These are phyloP conservation scores for Verasper variegatus DNA, from an alignment of 2,113 vertebrate genomes.

Conservation along the genomic window DNA sequence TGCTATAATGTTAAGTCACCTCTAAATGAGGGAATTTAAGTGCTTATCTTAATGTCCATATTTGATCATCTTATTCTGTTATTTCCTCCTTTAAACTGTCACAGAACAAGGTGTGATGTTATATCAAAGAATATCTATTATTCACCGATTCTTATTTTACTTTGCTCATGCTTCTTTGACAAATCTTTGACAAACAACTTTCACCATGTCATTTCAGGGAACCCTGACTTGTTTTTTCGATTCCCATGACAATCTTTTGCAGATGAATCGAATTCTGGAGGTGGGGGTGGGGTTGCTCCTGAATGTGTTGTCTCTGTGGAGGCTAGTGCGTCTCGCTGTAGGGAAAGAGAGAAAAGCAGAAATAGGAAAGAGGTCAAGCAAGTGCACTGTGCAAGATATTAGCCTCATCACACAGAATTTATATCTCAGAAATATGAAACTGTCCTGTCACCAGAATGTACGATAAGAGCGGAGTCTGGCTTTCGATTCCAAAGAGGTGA, in stretches of 20 bases:
- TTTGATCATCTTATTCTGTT: conserved; percentile 44
- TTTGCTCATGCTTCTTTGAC: conserved; percentile 65
- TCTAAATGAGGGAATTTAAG: conserved; percentile 65
- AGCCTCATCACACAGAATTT: conserved; percentile 39
- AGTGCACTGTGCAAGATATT: conserved; percentile 59
- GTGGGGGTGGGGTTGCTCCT: conserved; percentile 35
- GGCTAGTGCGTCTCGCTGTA: conserved; percentile 58
- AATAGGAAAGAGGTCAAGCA: conserved; percentile 62
- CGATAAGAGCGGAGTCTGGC: conserved; percentile 20
- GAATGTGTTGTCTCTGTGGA: background rate
- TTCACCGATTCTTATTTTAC: conserved; percentile 61
- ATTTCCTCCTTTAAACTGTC: conserved; percentile 50
- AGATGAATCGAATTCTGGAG: conserved; percentile 38
- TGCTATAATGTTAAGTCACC: conserved; percentile 73
- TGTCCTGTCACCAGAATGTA: conserved; percentile 3
- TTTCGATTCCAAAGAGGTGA: conserved; percentile 35
- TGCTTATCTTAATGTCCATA: conserved; percentile 69
- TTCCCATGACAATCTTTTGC: conserved; percentile 65
- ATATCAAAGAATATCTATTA: conserved; percentile 52
- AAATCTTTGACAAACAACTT: conserved; percentile 33
- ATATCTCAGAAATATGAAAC: conserved; percentile 43
- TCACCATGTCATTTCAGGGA: conserved; percentile 57
- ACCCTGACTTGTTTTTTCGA: conserved; percentile 38
- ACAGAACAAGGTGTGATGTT: conserved; percentile 27
- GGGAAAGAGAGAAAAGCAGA: conserved; percentile 57